Evolutionary conservation across 2,113 vertebrate genomes (phyloP).

Genomic region (Burhinus oedicnemus): DNA sequence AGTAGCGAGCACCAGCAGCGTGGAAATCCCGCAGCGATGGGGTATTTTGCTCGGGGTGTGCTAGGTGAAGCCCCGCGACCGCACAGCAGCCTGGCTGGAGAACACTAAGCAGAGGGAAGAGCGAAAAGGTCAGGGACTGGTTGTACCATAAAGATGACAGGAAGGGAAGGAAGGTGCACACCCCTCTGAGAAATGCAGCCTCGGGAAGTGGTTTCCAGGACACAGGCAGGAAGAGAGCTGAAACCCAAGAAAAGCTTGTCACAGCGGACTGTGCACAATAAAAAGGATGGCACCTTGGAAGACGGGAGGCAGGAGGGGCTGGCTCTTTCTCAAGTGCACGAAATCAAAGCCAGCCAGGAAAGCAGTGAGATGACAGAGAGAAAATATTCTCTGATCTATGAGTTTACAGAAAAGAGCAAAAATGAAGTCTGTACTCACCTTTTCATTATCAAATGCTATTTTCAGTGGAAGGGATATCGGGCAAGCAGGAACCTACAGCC

Average conservation of each 20-base stretch:
- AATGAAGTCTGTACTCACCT: neutral
- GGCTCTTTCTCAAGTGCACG: accelerated
- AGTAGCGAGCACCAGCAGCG: accelerated
- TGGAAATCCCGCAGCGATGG: accelerated
- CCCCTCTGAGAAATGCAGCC: neutral
- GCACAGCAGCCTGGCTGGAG: neutral
- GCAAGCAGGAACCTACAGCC: neutral
- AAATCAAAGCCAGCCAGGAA: neutral
- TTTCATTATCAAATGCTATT: accelerated
- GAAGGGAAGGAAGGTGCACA: neutral
- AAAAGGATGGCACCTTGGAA: neutral
- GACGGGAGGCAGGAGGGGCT: accelerated
- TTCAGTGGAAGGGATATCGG: neutral
- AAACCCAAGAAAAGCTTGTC: neutral
- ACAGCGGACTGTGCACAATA: accelerated
- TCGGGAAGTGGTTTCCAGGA: neutral
- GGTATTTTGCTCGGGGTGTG: neutral
- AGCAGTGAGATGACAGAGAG: too few relatives aligned
- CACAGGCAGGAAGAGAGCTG: accelerated
- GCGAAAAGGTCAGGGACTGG: neutral
- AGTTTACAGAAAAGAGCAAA: too few relatives aligned
- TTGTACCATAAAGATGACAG: accelerated
- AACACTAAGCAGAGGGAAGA: accelerated
- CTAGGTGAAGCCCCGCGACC: neutral
- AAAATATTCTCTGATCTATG: too few relatives aligned